These are phyloP conservation scores for Tetragonisca angustula DNA, from an alignment of 2,888 invertebrate species.

Conservation along the genomic window DNA sequence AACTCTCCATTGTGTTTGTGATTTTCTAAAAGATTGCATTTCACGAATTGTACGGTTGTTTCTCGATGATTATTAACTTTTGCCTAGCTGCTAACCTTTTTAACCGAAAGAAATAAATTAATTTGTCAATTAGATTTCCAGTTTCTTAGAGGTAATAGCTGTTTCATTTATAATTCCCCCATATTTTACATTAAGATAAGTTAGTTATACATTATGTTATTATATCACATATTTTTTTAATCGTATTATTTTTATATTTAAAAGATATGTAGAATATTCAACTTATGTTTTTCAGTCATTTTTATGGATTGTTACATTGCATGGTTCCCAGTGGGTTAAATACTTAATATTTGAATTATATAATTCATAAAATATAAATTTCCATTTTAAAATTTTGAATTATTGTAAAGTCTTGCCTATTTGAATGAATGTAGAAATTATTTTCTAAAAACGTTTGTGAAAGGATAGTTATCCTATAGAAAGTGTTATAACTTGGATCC, in stretches of 20 bases:
- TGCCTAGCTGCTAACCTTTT: no score
- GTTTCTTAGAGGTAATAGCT: background rate
- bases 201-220: background rate
- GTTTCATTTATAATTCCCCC: background rate
- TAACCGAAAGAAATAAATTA: background rate
- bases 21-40: background rate
- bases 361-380: background rate
- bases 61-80: background rate
- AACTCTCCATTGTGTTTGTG: background rate
- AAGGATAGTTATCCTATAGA: constrained; percentile 37
- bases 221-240: background rate
- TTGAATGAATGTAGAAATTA: constrained; percentile 2
- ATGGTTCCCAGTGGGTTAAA: no score
- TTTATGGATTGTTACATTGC: no score
- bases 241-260: no score
- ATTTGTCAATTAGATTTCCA: background rate
- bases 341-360: no score
- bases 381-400: constrained; percentile 9
- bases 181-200: background rate
- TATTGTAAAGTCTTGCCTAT: constrained; percentile 4
- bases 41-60: background rate
- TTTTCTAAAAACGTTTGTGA: constrained; percentile 8
- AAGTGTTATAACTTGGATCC: constrained; percentile 3
- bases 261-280: no score
- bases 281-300: no score